phyloP scores from a whole-genome alignment of 2,888 invertebrate genomes.

The Bimastos eiseni region DNA sequence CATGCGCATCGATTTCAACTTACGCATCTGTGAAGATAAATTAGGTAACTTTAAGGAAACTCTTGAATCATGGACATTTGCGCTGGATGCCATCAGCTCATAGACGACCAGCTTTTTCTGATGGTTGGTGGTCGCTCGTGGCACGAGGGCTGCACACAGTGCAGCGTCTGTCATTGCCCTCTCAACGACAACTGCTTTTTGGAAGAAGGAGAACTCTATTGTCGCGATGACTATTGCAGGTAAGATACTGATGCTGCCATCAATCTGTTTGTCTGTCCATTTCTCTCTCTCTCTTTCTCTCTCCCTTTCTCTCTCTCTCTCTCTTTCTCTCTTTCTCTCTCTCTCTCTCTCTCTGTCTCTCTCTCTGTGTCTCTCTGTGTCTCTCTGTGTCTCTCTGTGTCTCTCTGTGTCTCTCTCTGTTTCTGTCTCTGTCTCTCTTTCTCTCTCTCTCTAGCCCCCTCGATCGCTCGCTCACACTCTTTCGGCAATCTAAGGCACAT shows the following conservation, averaged over 20 bases:
- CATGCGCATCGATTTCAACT: neutral
- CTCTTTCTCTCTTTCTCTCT: no score
- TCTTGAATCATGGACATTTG: conserved; percentile 67
- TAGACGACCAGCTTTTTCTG: conserved; percentile 95
- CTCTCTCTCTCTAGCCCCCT: no score
- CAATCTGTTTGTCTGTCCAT: no score
- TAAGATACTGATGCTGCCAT: conserved; percentile 66
- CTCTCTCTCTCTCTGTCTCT: no score
- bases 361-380: no score
- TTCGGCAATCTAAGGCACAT: neutral
- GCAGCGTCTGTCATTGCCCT: conserved; percentile 89
- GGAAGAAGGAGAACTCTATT: conserved; percentile 93
- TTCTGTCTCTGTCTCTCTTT: no score
- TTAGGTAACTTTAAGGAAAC: neutral
- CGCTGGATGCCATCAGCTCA: conserved; percentile 98
- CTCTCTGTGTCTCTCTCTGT: no score
- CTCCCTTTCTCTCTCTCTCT: no score
- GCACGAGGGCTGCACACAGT: conserved; percentile 96
- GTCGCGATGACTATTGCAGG: conserved; percentile 97
- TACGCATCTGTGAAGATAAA: neutral
- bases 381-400: no score
- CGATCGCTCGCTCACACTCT: neutral
- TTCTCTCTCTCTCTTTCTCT: neutral
- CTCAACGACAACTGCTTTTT: conserved; percentile 97
- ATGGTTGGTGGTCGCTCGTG: conserved; percentile 96